Evolutionary conservation across 2,888 invertebrate genomes (phyloP).

Genomic region (Lydus trimaculatus): DNA sequence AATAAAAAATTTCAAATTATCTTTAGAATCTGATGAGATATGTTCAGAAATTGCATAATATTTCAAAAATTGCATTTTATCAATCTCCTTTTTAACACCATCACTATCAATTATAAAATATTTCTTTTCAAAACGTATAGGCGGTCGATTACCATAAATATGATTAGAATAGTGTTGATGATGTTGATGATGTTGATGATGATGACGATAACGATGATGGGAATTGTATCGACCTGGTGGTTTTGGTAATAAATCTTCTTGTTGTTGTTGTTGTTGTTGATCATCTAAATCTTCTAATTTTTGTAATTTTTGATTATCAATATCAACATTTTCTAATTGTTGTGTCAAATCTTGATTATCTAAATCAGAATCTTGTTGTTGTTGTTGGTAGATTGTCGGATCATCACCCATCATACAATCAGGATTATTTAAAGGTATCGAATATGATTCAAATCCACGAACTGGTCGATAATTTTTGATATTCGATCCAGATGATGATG

Average conservation of each 20-base stretch:
- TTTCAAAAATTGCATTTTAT: neutral
- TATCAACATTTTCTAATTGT: slow-evolving; percentile 16
- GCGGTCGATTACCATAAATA: neutral
- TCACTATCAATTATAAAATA: slow-evolving; percentile 4
- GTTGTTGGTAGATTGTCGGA: slow-evolving; percentile 18
- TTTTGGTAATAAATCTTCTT: neutral
- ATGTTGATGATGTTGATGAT: neutral
- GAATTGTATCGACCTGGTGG: neutral
- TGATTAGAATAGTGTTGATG: neutral
- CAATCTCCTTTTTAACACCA: neutral
- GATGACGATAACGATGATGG: neutral
- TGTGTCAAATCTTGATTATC: slow-evolving; percentile 32
- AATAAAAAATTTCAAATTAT: neutral
- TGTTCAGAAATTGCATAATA: neutral
- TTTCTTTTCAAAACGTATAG: neutral
- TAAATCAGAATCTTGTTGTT: slow-evolving; percentile 37
- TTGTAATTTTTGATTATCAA: neutral
- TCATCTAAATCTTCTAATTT: neutral
- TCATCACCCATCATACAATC: slow-evolving; percentile 33
- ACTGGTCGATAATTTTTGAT: slow-evolving; percentile 40
- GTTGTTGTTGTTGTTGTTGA: neutral
- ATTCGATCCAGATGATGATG: slow-evolving; percentile 35
- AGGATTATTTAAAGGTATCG: slow-evolving; percentile 8
- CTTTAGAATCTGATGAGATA: neutral
- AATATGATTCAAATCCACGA: slow-evolving; percentile 32